These are phyloP conservation scores for Anarsia innoxiella DNA, from an alignment of 2,888 invertebrate species.

Conservation along the genomic window DNA sequence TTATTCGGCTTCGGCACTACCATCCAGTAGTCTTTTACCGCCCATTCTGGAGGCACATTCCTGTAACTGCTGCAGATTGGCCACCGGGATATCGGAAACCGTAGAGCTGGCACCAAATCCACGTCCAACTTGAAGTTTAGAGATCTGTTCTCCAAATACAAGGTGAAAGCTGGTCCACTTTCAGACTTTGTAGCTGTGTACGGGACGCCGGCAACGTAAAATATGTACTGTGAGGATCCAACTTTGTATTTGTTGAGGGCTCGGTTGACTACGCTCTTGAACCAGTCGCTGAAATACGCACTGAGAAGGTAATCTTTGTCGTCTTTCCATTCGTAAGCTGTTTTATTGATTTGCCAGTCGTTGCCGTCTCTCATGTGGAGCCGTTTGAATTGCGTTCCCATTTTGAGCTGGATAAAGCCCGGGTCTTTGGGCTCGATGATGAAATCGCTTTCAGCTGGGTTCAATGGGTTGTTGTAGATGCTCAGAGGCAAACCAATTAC, in stretches of 20 bases:
- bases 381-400: slow-evolving; percentile 45
- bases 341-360: slow-evolving; percentile 43
- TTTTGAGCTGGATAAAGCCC: slow-evolving; percentile 60
- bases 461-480: slow-evolving; percentile 21
- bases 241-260: slow-evolving; percentile 44
- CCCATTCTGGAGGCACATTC: neutral
- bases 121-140: slow-evolving; percentile 51
- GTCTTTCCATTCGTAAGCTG: slow-evolving; percentile 54
- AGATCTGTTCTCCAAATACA: slow-evolving; percentile 41
- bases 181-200: slow-evolving; percentile 38
- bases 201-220: slow-evolving; percentile 44
- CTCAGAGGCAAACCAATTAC: slow-evolving; percentile 66
- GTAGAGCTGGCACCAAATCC: slow-evolving; percentile 71
- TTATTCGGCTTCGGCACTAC: slow-evolving; percentile 65
- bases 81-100: slow-evolving; percentile 60
- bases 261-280: slow-evolving; percentile 60
- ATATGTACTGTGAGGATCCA: slow-evolving; percentile 18
- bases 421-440: slow-evolving; percentile 45
- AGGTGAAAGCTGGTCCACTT: slow-evolving; percentile 73
- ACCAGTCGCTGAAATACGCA: slow-evolving; percentile 68
- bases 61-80: slow-evolving; percentile 33
- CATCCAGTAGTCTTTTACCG: slow-evolving; percentile 47
- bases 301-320: slow-evolving; percentile 51
- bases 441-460: slow-evolving; percentile 28
- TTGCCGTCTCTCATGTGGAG: slow-evolving; percentile 33